Conservation (phyloP, 2,797 vertebrate species). For the Lacerta viridis region DNA sequence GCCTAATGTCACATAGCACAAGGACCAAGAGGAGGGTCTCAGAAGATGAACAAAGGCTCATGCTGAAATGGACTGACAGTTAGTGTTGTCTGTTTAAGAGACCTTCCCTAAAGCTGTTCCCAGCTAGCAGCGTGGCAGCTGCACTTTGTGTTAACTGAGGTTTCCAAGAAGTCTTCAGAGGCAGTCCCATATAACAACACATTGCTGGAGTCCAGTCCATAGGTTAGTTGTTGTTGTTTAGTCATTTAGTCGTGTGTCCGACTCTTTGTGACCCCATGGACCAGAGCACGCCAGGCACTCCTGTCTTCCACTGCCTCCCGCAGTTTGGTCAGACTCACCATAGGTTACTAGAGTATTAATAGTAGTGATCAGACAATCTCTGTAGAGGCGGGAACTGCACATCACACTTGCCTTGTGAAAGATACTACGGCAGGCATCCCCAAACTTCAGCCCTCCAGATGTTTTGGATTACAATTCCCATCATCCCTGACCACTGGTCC, state of each 20-base stretch:
- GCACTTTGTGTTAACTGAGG: background rate
- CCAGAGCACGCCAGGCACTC: too few relatives aligned
- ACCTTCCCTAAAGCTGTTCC: background rate
- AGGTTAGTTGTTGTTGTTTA: background rate
- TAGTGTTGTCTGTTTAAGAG: background rate
- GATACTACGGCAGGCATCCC: too few relatives aligned
- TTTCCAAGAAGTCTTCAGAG: background rate
- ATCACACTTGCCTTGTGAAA: background rate
- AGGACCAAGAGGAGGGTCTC: background rate
- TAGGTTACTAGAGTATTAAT: background rate
- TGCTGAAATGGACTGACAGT: too few relatives aligned
- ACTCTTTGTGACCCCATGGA: too few relatives aligned
- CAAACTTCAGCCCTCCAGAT: too few relatives aligned
- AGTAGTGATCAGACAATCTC: background rate
- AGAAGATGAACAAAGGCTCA: background rate
- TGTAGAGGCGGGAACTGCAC: background rate
- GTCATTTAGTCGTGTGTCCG: too few relatives aligned
- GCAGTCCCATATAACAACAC: background rate
- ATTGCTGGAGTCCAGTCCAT: background rate
- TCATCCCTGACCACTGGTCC: too few relatives aligned
- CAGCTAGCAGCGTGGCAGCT: constrained; percentile 1
- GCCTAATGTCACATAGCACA: background rate
- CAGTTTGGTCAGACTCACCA: too few relatives aligned
- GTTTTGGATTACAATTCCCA: too few relatives aligned
- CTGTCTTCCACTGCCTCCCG: too few relatives aligned